Base-by-base conservation (phyloP, 2,113 vertebrate genomes). In the Ellobius talpinus region DNA sequence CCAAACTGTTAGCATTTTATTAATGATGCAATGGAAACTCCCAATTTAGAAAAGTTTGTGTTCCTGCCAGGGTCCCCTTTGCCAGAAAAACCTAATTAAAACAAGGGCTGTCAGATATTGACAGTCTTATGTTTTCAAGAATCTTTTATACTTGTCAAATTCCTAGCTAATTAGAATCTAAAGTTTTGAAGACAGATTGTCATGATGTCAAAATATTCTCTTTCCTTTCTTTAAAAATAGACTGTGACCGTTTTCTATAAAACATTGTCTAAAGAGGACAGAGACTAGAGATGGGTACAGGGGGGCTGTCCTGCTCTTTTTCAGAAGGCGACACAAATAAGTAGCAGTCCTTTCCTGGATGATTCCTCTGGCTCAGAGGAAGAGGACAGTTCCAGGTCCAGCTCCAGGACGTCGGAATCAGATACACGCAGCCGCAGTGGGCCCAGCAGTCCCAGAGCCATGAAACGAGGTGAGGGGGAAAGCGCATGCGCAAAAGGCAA, bases 281-380 rank as follows among this genome's bases (percentile, higher is more conserved):
- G 17, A 17, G 55, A 58, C 95, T 81, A 93, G 63, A 66, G 82
- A 86, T 70, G 24, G n/a, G 24, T 85, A 45, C 12, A 78, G 29
- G 45, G 33, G 73, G 5, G 23, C 52, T 97, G 33, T 97, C 97
- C 89, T 98, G 47, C 77, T 97, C 96, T 96, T 97, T 94, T 98
- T 93, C 98, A 99, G 99, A 99, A 99, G 98, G 99, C 99, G 92
- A 99, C 99, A 79, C 99, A 99, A 95, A 98, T 99, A 98, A 99
- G 99, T 98, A 99, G 97, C 98, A 99, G 98, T 96, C 99, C 99
- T 0, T 99, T 99, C 97, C 98, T 99, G 14, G 99, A 99, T 7
- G 99, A 99, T 68, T 99, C 99, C 0, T 99, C 99, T 11, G 99
- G 99, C 66, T 99, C 99, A 0, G 99, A 99, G 94, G 99, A 99